phyloP scores from a whole-genome alignment of 1,140 invertebrate species.

The Pissodes strobi region DNA sequence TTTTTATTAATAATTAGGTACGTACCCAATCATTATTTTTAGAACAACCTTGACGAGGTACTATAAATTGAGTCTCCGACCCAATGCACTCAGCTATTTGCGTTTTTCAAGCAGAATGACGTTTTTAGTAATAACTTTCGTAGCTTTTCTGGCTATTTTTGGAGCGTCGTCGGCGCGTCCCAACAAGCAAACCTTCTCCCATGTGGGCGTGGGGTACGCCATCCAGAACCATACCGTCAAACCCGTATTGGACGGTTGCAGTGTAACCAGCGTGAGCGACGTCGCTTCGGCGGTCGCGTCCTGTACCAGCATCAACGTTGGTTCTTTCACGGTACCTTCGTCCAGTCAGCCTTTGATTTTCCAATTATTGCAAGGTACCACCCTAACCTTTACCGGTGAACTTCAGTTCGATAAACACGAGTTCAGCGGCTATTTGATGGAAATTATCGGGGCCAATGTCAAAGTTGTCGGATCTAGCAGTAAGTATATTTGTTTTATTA shows the following conservation, averaged over 20 bases:
- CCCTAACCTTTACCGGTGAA: constrained; percentile 3
- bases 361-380: neutral
- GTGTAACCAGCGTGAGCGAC: neutral
- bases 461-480: neutral
- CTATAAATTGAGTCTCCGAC: no score
- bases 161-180: neutral
- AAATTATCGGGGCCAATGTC: neutral
- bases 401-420: neutral
- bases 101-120: no score
- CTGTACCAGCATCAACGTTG: constrained; percentile 5
- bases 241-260: neutral
- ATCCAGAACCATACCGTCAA: neutral
- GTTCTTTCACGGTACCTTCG: constrained; percentile 1
- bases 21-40: no score
- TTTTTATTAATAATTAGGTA: no score
- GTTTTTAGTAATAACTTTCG: no score
- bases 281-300: neutral
- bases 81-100: no score
- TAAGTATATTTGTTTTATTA: constrained; percentile 17
- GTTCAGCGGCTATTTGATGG: constrained; percentile 7
- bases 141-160: no score
- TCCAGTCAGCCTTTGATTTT: neutral
- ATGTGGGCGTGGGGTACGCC: neutral
- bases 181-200: constrained; percentile 1
- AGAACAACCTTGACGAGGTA: no score